Conservation (phyloP, 2,797 vertebrate genomes). For the Geotrypetes seraphini region DNA sequence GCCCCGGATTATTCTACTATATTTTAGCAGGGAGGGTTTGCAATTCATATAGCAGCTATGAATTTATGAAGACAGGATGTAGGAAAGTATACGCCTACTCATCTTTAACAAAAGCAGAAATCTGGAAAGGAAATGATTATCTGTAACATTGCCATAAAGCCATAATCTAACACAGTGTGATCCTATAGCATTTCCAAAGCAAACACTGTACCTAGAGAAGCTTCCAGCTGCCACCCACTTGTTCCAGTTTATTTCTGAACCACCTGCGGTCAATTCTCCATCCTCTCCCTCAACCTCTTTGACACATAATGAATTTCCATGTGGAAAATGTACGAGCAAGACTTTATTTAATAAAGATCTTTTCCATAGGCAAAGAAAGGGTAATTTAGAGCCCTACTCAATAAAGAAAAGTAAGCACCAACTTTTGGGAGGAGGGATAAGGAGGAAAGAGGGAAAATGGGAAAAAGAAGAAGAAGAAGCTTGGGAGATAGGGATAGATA, state of each 20-base stretch:
- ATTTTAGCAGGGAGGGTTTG: slow-evolving; percentile 5
- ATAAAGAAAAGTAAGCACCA: no score
- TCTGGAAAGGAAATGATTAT: slow-evolving; percentile 13
- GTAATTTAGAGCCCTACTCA: no score
- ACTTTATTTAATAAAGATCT: no score
- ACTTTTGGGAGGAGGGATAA: no score
- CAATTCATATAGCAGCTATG: slow-evolving; percentile 8
- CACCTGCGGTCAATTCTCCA: no score
- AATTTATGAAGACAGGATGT: slow-evolving; percentile 5
- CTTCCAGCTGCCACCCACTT: background rate
- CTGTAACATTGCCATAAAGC: slow-evolving; percentile 1
- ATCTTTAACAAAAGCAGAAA: slow-evolving; percentile 9
- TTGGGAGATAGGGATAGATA: no score
- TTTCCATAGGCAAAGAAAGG: no score
- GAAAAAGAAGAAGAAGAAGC: no score
- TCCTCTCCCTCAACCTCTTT: accelerated
- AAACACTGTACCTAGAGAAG: background rate
- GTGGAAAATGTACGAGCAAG: no score
- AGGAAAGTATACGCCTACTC: background rate
- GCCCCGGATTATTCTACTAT: slow-evolving; percentile 3
- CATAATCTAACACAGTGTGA: background rate
- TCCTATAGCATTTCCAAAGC: slow-evolving; percentile 2
- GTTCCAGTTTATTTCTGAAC: background rate
- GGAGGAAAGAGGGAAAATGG: no score
- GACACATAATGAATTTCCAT: no score